Percentiles rank a stretch among this genome's conserved stretches.
Conservation (phyloP, 1,140 invertebrate species). For the Polypedilum pembai region DNA sequence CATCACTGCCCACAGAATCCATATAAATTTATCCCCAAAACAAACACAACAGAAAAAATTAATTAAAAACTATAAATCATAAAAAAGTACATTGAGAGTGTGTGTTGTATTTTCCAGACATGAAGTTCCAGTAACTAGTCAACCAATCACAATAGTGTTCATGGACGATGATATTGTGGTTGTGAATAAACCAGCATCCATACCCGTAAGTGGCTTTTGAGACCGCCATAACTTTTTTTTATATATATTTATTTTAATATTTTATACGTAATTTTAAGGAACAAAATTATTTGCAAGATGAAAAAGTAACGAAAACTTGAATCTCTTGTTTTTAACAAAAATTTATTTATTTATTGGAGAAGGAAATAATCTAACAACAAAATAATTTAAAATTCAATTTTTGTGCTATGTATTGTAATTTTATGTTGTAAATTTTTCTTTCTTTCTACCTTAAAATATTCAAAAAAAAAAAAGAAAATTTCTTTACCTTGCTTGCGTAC, state of each 20-base stretch:
- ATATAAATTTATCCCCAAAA: not conserved
- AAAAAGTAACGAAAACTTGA: no score
- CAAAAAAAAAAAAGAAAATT: no score
- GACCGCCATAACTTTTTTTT: conserved; percentile 55
- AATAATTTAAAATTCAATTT: no score
- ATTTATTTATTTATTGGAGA: no score
- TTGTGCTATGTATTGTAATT: no score
- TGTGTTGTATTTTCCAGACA: conserved; percentile 67
- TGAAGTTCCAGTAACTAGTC: conserved; percentile 92
- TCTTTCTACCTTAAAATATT: no score
- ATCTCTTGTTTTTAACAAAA: no score
- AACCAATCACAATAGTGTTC: conserved; percentile 90
- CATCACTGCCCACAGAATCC: not conserved
- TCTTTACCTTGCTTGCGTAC: no score
- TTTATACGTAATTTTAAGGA: not conserved
- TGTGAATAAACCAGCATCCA: conserved; percentile 98
- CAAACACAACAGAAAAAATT: not conserved
- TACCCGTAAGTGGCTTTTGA: conserved; percentile 85
- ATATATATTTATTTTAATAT: conserved; percentile 20
- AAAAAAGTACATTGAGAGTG: not conserved
- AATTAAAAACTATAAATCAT: conserved; percentile 24
- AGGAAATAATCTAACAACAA: no score
- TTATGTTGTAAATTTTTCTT: no score
- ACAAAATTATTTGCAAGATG: no score
- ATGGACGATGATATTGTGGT: conserved; percentile 97